phyloP scores from a whole-genome alignment of 2,888 invertebrate species.

The Smittia sp. region DNA sequence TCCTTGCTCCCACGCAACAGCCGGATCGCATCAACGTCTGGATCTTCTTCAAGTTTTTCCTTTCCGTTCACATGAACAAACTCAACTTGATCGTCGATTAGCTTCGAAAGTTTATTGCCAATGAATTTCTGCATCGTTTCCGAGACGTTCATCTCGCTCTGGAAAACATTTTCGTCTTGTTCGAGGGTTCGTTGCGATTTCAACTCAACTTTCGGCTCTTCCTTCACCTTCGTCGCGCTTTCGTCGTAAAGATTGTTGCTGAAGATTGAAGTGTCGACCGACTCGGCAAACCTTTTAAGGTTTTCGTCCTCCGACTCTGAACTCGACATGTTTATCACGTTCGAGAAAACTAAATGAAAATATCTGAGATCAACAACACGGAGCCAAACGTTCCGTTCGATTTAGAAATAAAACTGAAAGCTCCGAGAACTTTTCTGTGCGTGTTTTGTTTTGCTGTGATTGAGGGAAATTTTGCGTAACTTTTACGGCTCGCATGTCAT shows the following conservation, averaged over 20 bases:
- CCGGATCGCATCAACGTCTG: not conserved
- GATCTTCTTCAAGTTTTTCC: not conserved
- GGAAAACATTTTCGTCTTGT: slow-evolving; percentile 6
- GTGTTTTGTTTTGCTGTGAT: no score
- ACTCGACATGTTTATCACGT: no score
- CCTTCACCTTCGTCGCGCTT: not conserved
- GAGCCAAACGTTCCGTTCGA: no score
- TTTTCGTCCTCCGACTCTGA: slow-evolving; percentile 17
- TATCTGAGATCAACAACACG: no score
- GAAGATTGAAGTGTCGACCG: not conserved
- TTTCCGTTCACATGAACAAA: not conserved
- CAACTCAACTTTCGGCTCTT: not conserved
- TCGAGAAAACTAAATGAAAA: no score
- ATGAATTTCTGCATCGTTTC: slow-evolving; percentile 20
- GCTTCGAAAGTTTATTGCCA: not conserved
- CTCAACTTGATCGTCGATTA: slow-evolving; percentile 6
- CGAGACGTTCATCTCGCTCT: slow-evolving; percentile 7
- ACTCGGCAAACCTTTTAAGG: not conserved
- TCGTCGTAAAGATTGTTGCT: not conserved
- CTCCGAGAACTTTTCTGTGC: no score
- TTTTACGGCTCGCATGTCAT: no score
- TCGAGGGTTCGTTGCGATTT: slow-evolving; percentile 28
- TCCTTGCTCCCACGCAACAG: not conserved
- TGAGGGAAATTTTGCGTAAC: no score
- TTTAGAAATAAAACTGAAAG: no score